Conservation (phyloP, 2,888 invertebrate species). For the Penaeus monodon region DNA sequence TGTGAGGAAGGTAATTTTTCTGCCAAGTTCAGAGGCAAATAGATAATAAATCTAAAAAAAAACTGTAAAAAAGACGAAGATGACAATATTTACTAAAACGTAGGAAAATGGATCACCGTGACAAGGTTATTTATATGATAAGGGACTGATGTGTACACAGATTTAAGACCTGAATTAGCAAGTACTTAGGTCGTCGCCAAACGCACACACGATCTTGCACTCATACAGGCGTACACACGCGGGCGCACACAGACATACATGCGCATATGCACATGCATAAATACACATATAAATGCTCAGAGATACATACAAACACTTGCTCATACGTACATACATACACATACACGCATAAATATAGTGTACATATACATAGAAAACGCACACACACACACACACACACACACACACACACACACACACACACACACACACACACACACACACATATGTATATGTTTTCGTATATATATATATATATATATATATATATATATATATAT, state of each 20-base stretch:
- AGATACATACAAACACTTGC: neutral
- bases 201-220: neutral
- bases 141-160: too few relatives aligned
- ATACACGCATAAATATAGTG: neutral
- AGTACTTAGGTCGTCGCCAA: neutral
- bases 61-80: too few relatives aligned
- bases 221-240: neutral
- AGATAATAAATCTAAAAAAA: too few relatives aligned
- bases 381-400: neutral
- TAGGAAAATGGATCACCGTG: too few relatives aligned
- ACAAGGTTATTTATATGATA: too few relatives aligned
- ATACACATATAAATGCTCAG: constrained; percentile 1
- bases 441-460: too few relatives aligned
- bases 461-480: too few relatives aligned
- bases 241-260: neutral
- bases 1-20: too few relatives aligned
- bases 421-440: neutral
- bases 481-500: too few relatives aligned
- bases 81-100: too few relatives aligned
- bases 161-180: neutral
- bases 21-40: too few relatives aligned
- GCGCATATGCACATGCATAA: neutral
- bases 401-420: neutral
- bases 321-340: neutral
- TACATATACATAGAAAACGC: neutral